phyloP scores from a whole-genome alignment of 2,797 vertebrate genomes.

The Euthynnus affinis region DNA sequence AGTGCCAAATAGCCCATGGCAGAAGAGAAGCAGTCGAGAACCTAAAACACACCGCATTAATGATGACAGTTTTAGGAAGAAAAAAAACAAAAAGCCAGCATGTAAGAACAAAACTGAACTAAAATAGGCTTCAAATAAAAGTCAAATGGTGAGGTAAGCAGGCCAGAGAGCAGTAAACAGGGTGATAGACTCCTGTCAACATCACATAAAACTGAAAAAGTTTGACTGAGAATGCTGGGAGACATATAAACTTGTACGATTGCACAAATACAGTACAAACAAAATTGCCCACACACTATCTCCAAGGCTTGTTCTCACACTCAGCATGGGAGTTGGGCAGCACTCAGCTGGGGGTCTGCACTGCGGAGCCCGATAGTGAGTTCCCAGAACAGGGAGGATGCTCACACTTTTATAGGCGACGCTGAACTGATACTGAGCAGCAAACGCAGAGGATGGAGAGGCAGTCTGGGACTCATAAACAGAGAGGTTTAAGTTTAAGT shows the following conservation, averaged over 20 bases:
- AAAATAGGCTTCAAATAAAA: conserved; percentile 18
- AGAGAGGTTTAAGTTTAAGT: conserved; percentile 86
- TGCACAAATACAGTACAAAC: neutral
- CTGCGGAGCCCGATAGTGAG: conserved; percentile 32
- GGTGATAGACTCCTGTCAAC: conserved; percentile 2
- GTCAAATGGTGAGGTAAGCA: conserved; percentile 17
- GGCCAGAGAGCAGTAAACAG: conserved; percentile 31
- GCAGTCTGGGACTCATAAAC: conserved; percentile 85
- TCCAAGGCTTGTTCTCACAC: conserved; percentile 41
- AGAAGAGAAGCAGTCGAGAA: conserved; percentile 12
- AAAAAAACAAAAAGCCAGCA: conserved; percentile 6
- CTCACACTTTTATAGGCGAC: conserved; percentile 69
- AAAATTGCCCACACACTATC: conserved; percentile 5
- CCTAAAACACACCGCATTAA: conserved; percentile 29
- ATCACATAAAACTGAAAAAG: neutral
- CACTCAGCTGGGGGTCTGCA: conserved; percentile 55
- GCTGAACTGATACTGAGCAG: conserved; percentile 66
- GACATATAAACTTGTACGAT: conserved; percentile 4
- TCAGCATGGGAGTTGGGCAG: conserved; percentile 43
- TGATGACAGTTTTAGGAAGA: conserved; percentile 12
- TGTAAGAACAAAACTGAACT: conserved; percentile 10
- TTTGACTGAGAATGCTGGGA: neutral
- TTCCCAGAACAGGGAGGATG: conserved; percentile 56
- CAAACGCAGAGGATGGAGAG: conserved; percentile 73
- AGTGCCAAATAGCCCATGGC: conserved; percentile 53